A percentile compares a stretch with the other conserved stretches of the same genome.
Conservation (phyloP, 2,113 vertebrate genomes). For the Gymnobelideus leadbeateri region DNA sequence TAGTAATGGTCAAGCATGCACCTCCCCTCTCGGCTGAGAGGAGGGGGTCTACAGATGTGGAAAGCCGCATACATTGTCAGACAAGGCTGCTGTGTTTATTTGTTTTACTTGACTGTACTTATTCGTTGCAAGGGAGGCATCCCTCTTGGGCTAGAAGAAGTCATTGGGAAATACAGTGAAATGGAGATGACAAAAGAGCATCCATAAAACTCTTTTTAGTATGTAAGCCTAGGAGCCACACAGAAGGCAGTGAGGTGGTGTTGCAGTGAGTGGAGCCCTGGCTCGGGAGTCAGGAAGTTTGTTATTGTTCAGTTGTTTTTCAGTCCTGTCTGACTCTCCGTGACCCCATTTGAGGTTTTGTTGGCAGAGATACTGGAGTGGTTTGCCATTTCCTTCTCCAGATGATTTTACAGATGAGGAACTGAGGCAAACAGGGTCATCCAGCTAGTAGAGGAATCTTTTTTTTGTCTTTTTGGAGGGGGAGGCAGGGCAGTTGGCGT, state of each 20-base stretch:
- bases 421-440: neutral
- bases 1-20: neutral
- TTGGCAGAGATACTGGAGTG: neutral
- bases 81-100: neutral
- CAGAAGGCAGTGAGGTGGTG: neutral
- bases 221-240: neutral
- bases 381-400: neutral
- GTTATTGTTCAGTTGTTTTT: neutral
- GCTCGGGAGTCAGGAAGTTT: neutral
- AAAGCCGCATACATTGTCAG: neutral
- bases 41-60: neutral
- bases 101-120: neutral
- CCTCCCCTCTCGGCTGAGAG: neutral
- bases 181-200: neutral
- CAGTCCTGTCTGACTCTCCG: neutral
- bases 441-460: neutral
- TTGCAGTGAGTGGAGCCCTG: neutral
- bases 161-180: neutral
- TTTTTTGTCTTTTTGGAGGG: no score
- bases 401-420: neutral
- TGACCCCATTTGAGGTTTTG: neutral
- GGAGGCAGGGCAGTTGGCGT: no score
- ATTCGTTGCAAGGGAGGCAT: neutral
- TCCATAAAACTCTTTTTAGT: neutral
- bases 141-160: neutral